phyloP scores from a whole-genome alignment of 2,888 invertebrate species.

The Exephanes ischioxanthus region DNA sequence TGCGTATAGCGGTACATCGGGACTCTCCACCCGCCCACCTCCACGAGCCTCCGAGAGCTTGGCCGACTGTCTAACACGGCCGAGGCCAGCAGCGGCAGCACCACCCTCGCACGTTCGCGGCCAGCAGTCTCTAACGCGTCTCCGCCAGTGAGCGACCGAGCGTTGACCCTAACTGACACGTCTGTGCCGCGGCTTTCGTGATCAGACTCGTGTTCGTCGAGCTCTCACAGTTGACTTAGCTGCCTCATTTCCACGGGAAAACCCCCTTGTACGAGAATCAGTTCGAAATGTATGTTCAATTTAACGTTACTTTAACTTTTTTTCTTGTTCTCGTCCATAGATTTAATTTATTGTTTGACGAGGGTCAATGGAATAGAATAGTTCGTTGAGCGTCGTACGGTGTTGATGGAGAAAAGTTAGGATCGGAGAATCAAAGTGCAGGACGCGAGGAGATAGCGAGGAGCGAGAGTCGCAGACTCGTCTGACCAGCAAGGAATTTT shows the following conservation, averaged over 20 bases:
- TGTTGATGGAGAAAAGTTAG: not conserved
- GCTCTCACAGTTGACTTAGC: conserved; percentile 2
- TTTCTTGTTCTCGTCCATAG: not conserved
- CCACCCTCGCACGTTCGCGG: conserved; percentile 60
- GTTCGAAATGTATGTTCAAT: conserved; percentile 12
- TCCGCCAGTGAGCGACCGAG: conserved; percentile 68
- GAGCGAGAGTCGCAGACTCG: not conserved
- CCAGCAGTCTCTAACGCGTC: conserved; percentile 66
- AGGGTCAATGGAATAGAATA: not conserved
- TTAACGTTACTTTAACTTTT: conserved; percentile 5
- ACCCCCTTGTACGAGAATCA: not conserved
- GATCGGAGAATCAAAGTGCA: not conserved
- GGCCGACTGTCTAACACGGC: conserved; percentile 15
- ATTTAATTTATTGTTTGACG: not conserved
- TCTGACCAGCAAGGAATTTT: conserved; percentile 54
- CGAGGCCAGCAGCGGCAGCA: conserved; percentile 47
- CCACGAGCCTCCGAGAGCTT: conserved; percentile 48
- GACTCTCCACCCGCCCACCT: conserved; percentile 32
- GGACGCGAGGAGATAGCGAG: not conserved
- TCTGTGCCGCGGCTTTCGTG: conserved; percentile 35
- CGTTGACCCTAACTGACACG: conserved; percentile 72
- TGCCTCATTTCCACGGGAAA: conserved; percentile 11
- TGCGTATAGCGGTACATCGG: conserved; percentile 51
- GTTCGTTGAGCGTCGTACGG: not conserved
- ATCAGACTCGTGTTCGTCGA: conserved; percentile 3